Evolutionary conservation across 2,113 vertebrate genomes (phyloP), one percentile per base, ranked within the genome.

Genomic region (Clarias gariepinus): DNA sequence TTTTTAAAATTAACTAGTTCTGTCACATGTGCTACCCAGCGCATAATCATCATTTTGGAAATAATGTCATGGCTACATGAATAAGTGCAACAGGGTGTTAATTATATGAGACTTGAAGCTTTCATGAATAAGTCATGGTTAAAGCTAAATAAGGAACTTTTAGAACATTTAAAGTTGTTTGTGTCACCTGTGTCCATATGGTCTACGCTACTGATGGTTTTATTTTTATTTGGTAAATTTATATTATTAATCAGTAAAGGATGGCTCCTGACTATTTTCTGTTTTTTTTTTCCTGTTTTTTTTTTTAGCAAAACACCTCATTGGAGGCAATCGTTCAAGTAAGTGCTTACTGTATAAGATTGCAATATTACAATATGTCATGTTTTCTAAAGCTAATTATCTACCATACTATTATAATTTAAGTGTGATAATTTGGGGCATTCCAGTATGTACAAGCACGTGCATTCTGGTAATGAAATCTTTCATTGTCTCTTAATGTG

Each of bases 311-410:
- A 97, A 99, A 99, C 93, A 97, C 98, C 76, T 99, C 98, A 84
- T 94, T 99, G 94, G 98, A 99, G 96, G 97, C 97, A 95, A 99
- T 99, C 95, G 98, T 99, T 91, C 97, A 98, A 95, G 98, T 99
- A 96, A 98, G 94, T 93, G 60, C 1, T 55, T 81, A 33, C 60
- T 28, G 55, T 61, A 89, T 82, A 19, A 23, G 6, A 41, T 25
- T 36, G 55, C n/a, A 74, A 1, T 77, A 18, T 25, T 63, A 33
- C 19, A 52, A 21, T 11, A 16, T 28, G 19, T 25, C 11, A 47
- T 25, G 15, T 3, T n/a, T 47, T 13, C 25, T 47, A 16, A 53
- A 15, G 33, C 0, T 18, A 18, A 47, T 73, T 84, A 57, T n/a
- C 28, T 58, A 8, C 18, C 23, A 73, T 8, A 4, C 11, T 53